Percentiles rank a stretch among this genome's conserved stretches.
phyloP scores from a whole-genome alignment of 2,113 vertebrate species.

The Cyanoderma ruficeps region DNA sequence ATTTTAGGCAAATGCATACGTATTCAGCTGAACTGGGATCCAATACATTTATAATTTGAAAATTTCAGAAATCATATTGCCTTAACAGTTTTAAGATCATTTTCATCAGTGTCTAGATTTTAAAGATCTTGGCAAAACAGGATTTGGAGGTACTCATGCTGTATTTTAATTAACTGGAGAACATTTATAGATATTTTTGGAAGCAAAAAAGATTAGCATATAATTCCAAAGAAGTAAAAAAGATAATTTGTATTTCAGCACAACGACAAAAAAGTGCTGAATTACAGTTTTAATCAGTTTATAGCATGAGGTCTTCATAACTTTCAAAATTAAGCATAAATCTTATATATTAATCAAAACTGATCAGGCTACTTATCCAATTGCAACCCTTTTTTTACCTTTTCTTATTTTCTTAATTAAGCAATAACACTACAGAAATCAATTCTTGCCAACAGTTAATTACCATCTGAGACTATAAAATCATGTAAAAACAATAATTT shows the following conservation, averaged over 20 bases:
- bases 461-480: not conserved
- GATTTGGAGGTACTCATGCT: not conserved
- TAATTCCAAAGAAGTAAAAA: not conserved
- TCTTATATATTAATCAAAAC: not conserved
- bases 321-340: not conserved
- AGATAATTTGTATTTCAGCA: not conserved
- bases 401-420: slow-evolving; percentile 8
- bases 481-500: not conserved
- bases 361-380: not conserved
- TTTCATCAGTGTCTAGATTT: not conserved
- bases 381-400: not conserved
- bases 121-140: not conserved
- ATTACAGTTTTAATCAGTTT: not conserved
- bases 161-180: not conserved
- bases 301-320: not conserved
- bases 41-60: not conserved
- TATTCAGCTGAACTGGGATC: not conserved
- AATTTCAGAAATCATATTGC: not conserved
- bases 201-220: not conserved
- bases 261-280: not conserved
- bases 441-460: not conserved
- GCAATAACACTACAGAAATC: not conserved
- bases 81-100: not conserved
- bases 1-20: not conserved
- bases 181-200: not conserved